Conservation (phyloP, 2,113 vertebrate genomes). For the Neogale vison region DNA sequence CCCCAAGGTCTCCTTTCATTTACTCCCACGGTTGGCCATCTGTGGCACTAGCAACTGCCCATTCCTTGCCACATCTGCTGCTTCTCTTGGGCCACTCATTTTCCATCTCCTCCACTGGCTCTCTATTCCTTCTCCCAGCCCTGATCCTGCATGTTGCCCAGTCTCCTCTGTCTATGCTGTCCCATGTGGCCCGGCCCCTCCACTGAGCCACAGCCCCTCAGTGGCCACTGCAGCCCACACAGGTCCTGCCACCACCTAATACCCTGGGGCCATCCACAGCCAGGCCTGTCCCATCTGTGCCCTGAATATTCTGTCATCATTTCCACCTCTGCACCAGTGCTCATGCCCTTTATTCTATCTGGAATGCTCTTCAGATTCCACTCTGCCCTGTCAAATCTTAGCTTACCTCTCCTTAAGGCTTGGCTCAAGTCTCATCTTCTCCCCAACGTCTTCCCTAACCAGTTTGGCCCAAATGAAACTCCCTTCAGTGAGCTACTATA, state of each 20-base stretch:
- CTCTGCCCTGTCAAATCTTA: background rate
- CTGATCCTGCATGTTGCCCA: background rate
- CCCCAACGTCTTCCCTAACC: background rate
- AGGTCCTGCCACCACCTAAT: background rate
- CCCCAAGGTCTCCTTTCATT: background rate
- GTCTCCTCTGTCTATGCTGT: background rate
- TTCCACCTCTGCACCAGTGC: background rate
- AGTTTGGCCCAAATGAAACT: background rate
- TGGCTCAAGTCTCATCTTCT: conserved; percentile 42
- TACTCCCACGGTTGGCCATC: background rate
- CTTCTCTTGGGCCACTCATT: background rate
- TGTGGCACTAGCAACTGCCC: background rate
- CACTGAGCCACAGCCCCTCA: background rate
- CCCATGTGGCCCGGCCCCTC: background rate
- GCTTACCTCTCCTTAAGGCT: conserved; percentile 16
- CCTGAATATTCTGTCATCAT: background rate
- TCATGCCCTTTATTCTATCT: background rate
- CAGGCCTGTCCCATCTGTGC: background rate
- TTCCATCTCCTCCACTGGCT: background rate
- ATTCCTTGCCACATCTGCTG: background rate
- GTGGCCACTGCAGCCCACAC: background rate
- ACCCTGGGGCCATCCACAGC: background rate
- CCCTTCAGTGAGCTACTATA: background rate
- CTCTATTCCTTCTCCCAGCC: background rate
- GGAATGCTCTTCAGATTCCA: background rate